Conservation (phyloP, 2,888 invertebrate genomes). For the Deroplatys truncata region DNA sequence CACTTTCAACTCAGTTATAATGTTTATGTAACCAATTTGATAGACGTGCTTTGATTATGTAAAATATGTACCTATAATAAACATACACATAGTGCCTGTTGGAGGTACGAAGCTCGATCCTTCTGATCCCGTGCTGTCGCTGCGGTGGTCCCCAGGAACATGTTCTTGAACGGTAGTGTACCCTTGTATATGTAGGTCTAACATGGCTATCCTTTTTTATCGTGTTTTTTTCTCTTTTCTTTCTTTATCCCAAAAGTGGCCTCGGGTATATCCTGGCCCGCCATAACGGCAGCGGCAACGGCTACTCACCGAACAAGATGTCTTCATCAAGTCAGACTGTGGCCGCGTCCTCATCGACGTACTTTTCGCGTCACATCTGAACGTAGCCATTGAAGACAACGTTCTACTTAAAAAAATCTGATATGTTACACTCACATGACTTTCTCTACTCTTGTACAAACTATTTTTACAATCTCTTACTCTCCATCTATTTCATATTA, state of each 20-base stretch:
- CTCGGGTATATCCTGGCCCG: conserved; percentile 11
- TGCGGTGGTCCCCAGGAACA: not conserved
- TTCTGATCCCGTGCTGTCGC: not conserved
- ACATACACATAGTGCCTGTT: not conserved
- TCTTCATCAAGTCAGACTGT: not conserved
- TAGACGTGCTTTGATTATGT: too few relatives aligned
- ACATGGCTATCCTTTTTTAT: not conserved
- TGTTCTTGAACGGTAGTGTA: not conserved
- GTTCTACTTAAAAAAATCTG: too few relatives aligned
- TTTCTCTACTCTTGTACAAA: too few relatives aligned
- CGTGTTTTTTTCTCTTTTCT: not conserved
- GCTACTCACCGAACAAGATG: conserved; percentile 10
- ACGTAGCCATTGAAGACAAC: not conserved
- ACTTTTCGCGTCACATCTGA: not conserved
- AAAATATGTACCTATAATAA: too few relatives aligned
- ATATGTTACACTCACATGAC: too few relatives aligned
- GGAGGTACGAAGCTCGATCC: not conserved
- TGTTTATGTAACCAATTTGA: too few relatives aligned
- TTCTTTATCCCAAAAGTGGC: conserved; percentile 7
- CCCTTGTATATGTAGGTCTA: not conserved
- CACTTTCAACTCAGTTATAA: too few relatives aligned
- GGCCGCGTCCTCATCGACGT: not conserved
- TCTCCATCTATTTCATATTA: too few relatives aligned
- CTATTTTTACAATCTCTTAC: too few relatives aligned
- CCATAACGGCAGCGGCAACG: conserved; percentile 2